Evolutionary conservation across 2,797 vertebrate species (phyloP).

Genomic region (Oreortyx pictus): DNA sequence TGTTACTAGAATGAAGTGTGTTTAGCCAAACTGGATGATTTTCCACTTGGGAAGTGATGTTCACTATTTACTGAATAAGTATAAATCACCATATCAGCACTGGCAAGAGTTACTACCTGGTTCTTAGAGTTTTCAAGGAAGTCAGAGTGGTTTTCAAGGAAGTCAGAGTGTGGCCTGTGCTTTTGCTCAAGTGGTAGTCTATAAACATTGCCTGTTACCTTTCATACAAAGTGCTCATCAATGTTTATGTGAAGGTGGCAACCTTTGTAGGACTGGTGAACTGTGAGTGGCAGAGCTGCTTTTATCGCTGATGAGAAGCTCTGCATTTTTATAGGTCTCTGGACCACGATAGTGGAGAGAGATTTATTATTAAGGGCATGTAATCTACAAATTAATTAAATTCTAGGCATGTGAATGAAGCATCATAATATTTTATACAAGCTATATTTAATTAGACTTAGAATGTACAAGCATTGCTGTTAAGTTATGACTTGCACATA

Average conservation of each 20-base stretch:
- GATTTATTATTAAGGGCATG: background rate
- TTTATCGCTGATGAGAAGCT: slow-evolving; percentile 36
- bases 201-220: background rate
- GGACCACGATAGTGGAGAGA: background rate
- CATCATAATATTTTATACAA: slow-evolving; percentile 41
- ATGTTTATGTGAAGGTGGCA: slow-evolving; percentile 10
- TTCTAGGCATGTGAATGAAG: background rate
- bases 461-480: slow-evolving; percentile 14
- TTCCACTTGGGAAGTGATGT: background rate
- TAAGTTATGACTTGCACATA: background rate
- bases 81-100: background rate
- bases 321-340: slow-evolving; percentile 5
- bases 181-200: background rate
- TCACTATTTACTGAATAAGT: background rate
- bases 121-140: background rate
- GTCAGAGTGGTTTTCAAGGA: background rate
- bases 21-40: background rate
- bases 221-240: background rate
- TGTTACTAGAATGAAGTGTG: background rate
- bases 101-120: background rate
- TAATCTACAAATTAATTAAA: slow-evolving; percentile 32
- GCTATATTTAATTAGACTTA: slow-evolving; percentile 19
- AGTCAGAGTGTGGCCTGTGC: background rate
- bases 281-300: background rate
- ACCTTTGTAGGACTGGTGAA: slow-evolving; percentile 24